Percentiles rank a stretch among this genome's conserved stretches.
These are phyloP conservation scores for Salminus brasiliensis DNA, from an alignment of 2,113 vertebrate species.

Conservation along the genomic window DNA sequence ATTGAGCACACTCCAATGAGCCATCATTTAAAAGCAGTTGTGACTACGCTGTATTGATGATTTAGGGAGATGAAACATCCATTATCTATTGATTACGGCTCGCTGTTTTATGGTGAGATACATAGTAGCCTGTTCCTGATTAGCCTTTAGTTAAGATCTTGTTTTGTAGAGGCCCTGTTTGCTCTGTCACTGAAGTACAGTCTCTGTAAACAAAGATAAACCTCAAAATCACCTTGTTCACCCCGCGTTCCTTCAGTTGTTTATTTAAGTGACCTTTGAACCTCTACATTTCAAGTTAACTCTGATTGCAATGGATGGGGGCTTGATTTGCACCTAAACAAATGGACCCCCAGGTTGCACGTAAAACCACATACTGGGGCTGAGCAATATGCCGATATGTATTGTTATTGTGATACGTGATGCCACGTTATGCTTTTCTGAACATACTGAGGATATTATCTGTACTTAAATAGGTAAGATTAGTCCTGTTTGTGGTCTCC, in stretches of 20 bases:
- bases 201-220: conserved; percentile 15
- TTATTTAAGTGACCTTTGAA: conserved; percentile 34
- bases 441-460: too few species aligned
- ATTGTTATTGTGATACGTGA: too few species aligned
- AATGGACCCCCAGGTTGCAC: too few species aligned
- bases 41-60: background rate
- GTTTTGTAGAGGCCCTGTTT: background rate
- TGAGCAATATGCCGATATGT: too few species aligned
- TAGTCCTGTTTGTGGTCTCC: too few species aligned
- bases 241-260: background rate
- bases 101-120: background rate
- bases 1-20: background rate
- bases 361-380: too few species aligned
- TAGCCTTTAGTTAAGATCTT: background rate
- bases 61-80: background rate
- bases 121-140: background rate
- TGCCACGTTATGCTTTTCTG: too few species aligned
- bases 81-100: background rate
- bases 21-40: background rate
- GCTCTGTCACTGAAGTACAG: background rate
- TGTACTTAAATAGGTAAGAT: too few species aligned
- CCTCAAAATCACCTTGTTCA: conserved; percentile 20
- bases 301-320: background rate
- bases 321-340: background rate
- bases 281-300: conserved; percentile 9